Base-by-base conservation (phyloP, 2,797 vertebrate genomes). In the Perodicticus potto region DNA sequence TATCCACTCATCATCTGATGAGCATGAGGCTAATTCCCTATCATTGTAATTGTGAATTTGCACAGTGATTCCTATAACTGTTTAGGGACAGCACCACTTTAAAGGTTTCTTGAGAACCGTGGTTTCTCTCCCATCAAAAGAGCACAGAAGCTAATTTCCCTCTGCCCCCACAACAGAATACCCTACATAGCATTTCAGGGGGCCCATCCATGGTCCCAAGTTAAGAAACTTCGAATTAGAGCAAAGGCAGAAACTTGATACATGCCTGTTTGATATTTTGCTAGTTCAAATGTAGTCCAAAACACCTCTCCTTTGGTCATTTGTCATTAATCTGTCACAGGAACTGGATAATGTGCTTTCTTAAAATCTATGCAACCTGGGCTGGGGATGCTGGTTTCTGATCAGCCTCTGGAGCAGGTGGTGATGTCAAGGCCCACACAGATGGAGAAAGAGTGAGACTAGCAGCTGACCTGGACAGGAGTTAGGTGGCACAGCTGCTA, bases 171-270 rank as follows among this genome's bases (percentile, higher is more conserved):
- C 7, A 70, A 81, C 20, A 40, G 59, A 96, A 61, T n/a, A n/a
- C 8, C 37, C 37, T 22, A n/a, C 32, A 72, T 12, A 55, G 32
- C 25, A 73, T 53, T 82, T 65, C 74, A 53, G 80, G 94, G 72
- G 34, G 37, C 25, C 43, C 59, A 80, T 25, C 65, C 57, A 22
- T 0, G 43, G 93, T 63, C 57, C 61, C 37, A 32, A 37, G 43
- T 73, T 91, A 91, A 92, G 89, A 95, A 92, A 88, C 27, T 2
- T 7, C 45, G 81, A 92, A 61, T 84, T 61, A 88, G 69, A 80
- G 17, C 80, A 25, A 85, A 40, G n/a, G 40, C 37, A 23, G 49
- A 92, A 37, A 76, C 53, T 63, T 89, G 76, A 57, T 37, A 69
- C 29, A 34, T 40, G 49, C 10, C 32, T 59, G 29, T 55, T 53